Percentiles rank a stretch among this genome's conserved stretches.
Evolutionary conservation across 2,888 invertebrate genomes (phyloP).

Genomic region (Neelides folsomi): DNA sequence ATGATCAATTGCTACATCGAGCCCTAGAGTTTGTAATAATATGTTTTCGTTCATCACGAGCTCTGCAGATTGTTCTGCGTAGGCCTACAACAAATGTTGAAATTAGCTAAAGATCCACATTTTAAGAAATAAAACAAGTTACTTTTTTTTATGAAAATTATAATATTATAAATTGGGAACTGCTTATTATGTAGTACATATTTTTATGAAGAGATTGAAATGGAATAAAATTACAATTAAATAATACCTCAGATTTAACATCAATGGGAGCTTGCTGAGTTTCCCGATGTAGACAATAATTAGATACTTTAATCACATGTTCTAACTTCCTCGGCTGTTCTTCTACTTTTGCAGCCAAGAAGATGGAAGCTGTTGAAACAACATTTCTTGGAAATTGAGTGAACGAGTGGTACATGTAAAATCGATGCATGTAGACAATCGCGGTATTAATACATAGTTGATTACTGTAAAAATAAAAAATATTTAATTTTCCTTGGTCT

Average conservation of each 20-base stretch:
- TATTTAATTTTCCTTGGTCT: no score
- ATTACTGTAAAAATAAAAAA: slow-evolving; percentile 44
- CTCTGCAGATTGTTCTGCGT: slow-evolving; percentile 70
- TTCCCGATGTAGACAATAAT: slow-evolving; percentile 63
- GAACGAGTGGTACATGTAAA: slow-evolving; percentile 97
- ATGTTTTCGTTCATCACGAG: slow-evolving; percentile 94
- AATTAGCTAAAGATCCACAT: background rate
- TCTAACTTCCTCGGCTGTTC: slow-evolving; percentile 96
- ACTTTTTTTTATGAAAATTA: no score
- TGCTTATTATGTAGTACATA: no score
- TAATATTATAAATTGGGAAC: no score
- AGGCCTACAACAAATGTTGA: slow-evolving; percentile 44
- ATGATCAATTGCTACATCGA: slow-evolving; percentile 95
- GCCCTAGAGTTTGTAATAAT: slow-evolving; percentile 89
- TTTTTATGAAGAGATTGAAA: no score
- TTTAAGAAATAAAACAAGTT: slow-evolving; percentile 1
- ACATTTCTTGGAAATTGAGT: slow-evolving; percentile 86
- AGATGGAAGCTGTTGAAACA: slow-evolving; percentile 85
- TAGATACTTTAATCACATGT: slow-evolving; percentile 86
- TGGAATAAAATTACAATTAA: no score
- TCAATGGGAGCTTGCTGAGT: slow-evolving; percentile 44
- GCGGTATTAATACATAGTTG: slow-evolving; percentile 98
- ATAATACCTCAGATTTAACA: slow-evolving; percentile 61
- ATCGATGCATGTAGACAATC: slow-evolving; percentile 97
- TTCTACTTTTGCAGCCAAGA: slow-evolving; percentile 95